phyloP scores from a whole-genome alignment of 2,797 vertebrate species.

The Paedocypris micromegethes region DNA sequence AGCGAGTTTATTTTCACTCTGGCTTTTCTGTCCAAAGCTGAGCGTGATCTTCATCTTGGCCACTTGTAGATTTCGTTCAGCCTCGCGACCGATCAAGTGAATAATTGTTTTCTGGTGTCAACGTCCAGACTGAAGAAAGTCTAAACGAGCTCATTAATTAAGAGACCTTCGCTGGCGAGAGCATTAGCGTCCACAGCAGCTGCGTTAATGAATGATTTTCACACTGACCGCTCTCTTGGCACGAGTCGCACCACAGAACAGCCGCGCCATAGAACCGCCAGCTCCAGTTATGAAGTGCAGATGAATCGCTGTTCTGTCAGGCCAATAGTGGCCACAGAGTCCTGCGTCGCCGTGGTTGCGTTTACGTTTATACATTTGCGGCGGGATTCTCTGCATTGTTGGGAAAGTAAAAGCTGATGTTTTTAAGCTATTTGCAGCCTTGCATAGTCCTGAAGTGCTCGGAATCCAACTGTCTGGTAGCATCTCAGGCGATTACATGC shows the following conservation, averaged over 20 bases:
- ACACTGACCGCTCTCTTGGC: constrained; percentile 32
- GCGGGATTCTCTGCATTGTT: constrained; percentile 33
- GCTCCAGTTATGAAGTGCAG: constrained; percentile 39
- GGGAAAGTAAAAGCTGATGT: constrained; percentile 11
- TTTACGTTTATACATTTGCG: constrained; percentile 14
- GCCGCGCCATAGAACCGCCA: constrained; percentile 25
- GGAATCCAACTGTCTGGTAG: neutral
- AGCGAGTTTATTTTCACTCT: neutral
- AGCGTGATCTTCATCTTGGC: neutral
- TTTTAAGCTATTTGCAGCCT: constrained; percentile 14
- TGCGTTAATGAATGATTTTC: constrained; percentile 37
- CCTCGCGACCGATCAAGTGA: neutral
- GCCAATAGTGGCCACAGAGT: constrained; percentile 20
- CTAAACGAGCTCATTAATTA: constrained; percentile 15
- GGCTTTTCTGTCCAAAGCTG: neutral
- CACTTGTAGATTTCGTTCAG: constrained; percentile 10
- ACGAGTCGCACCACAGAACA: constrained; percentile 8
- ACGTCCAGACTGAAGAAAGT: constrained; percentile 13
- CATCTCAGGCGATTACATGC: constrained; percentile 2
- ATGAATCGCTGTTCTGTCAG: constrained; percentile 40
- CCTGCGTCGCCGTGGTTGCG: constrained; percentile 32
- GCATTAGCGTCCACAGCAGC: constrained; percentile 39
- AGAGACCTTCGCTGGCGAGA: constrained; percentile 3
- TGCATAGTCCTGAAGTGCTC: constrained; percentile 1
- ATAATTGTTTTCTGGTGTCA: constrained; percentile 1